These are phyloP conservation scores for Dreissena rostriformis DNA, from an alignment of 1,140 invertebrate genomes.

Conservation along the genomic window DNA sequence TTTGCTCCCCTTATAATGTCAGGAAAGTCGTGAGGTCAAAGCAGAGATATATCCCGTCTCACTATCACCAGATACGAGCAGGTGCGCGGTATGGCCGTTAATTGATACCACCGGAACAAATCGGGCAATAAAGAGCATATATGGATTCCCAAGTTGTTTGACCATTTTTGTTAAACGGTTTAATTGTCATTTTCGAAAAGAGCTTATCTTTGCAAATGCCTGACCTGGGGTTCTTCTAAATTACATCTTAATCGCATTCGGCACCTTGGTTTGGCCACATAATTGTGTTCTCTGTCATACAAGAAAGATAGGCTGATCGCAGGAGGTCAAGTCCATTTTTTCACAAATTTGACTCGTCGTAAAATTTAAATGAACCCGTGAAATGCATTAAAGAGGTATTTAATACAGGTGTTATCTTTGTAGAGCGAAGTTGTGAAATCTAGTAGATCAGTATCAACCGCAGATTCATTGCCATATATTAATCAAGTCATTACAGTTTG, in stretches of 20 bases:
- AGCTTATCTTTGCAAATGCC: conserved; percentile 23
- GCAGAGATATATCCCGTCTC: too few species aligned
- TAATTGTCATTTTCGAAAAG: conserved; percentile 1
- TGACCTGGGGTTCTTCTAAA: not conserved
- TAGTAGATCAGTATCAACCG: too few species aligned
- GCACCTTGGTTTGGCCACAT: conserved; percentile 23
- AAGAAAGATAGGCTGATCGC: not conserved
- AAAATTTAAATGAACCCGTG: conserved; percentile 20
- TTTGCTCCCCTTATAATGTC: conserved; percentile 36
- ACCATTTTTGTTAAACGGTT: conserved; percentile 39
- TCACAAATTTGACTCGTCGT: conserved; percentile 14
- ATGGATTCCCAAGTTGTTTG: conserved; percentile 20
- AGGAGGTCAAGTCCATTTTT: conserved; percentile 45
- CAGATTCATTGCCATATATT: too few species aligned
- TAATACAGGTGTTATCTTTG: not conserved
- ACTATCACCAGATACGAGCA: too few species aligned
- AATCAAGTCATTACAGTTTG: too few species aligned
- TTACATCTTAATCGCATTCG: conserved; percentile 30
- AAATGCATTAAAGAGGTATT: not conserved
- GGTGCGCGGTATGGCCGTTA: too few species aligned
- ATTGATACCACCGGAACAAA: too few species aligned
- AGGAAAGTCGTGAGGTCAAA: conserved; percentile 9
- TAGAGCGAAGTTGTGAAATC: not conserved
- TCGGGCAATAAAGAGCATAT: not conserved
- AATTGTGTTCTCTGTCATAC: conserved; percentile 25